Evolutionary conservation across 2,113 vertebrate species (phyloP).

Genomic region (Lichenostomus cassidix): DNA sequence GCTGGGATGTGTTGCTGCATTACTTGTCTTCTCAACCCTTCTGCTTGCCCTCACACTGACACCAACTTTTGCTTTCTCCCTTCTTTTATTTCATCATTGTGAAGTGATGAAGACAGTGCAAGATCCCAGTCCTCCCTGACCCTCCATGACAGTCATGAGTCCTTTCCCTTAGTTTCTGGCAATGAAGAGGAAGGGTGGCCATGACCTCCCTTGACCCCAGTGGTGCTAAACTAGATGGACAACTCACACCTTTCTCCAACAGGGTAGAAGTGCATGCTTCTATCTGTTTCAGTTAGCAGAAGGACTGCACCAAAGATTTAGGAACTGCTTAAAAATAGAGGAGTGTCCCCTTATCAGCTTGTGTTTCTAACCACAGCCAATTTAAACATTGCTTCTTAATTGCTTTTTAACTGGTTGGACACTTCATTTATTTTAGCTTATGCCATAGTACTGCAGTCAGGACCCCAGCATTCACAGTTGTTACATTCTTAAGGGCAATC

Average conservation of each 20-base stretch:
- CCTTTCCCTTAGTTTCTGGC: background rate
- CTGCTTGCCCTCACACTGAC: background rate
- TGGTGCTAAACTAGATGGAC: background rate
- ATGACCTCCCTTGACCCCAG: fast-evolving
- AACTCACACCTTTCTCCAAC: background rate
- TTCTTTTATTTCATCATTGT: background rate
- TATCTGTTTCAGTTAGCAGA: background rate
- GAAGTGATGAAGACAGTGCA: background rate
- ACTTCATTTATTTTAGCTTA: background rate
- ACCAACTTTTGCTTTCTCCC: background rate
- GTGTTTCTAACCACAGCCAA: background rate
- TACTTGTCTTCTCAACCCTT: background rate
- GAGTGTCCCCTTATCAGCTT: background rate
- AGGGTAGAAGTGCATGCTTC: background rate
- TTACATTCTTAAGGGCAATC: background rate
- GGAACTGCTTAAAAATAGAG: background rate
- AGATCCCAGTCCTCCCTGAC: background rate
- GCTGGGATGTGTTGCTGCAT: background rate
- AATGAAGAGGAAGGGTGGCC: background rate
- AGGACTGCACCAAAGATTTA: background rate
- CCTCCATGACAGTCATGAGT: background rate
- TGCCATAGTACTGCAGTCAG: background rate
- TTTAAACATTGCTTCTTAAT: background rate
- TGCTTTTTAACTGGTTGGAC: background rate
- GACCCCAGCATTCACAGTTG: background rate